Evolutionary conservation across 2,888 invertebrate genomes (phyloP), one percentile per base, ranked within the genome.

Genomic region (Folsomia manolachei): DNA sequence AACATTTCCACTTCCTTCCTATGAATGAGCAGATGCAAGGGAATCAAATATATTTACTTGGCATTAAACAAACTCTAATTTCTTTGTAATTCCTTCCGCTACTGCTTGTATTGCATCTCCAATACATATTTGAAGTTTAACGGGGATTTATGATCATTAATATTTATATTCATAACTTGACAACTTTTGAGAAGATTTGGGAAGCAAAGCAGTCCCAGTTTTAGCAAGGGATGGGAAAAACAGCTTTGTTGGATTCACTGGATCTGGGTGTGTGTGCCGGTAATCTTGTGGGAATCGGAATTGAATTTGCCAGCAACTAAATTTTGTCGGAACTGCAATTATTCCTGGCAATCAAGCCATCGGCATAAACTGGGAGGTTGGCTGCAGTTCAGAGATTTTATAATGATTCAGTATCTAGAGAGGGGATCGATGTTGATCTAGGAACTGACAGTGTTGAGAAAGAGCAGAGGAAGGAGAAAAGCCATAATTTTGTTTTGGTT

Each of bases 401-500:
- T n/a, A n/a, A n/a, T n/a, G n/a, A n/a, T n/a, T n/a, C n/a, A n/a
- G n/a, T n/a, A n/a, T n/a, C n/a, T n/a, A n/a, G n/a, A n/a, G n/a
- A n/a, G n/a, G n/a, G n/a, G n/a, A n/a, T n/a, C n/a, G n/a, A n/a
- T n/a, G n/a, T n/a, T n/a, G n/a, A n/a, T n/a, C n/a, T n/a, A n/a
- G n/a, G n/a, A n/a, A n/a, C n/a, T n/a, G n/a, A n/a, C n/a, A n/a
- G n/a, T n/a, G n/a, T n/a, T n/a, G n/a, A n/a, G n/a, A n/a, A n/a
- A n/a, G 23, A 52, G 66, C 39, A 39, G 52, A 56, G 26, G 19
- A 24, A 21, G 19, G 19, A 21, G 69, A 26, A 18, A 60, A 27
- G 19, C 18, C 21, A 39, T 61, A 14, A 63, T 70, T 26, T 26
- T 70, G 53, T 64, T 70, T 53, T 21, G 60, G 24, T 63, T 53